Percentiles rank a stretch among this genome's conserved stretches.
These are phyloP conservation scores for Zaprionus nigranus DNA, from an alignment of 1,140 invertebrate species.

Conservation along the genomic window DNA sequence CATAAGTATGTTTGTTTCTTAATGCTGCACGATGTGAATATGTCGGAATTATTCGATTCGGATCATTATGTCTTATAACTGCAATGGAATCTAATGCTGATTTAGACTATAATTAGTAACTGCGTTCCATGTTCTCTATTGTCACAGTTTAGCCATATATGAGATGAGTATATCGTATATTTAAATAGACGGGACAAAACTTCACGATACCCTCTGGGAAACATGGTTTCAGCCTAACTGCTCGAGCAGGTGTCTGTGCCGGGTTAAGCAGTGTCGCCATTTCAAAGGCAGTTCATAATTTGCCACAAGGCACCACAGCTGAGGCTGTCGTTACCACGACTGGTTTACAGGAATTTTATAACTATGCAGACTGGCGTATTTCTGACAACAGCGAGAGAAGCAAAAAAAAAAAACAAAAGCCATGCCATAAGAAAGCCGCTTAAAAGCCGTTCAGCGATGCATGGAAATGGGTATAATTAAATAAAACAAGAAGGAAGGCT, in stretches of 20 bases:
- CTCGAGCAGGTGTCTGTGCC: neutral
- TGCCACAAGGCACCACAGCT: constrained; percentile 3
- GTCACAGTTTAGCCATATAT: too few relatives aligned
- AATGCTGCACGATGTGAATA: neutral
- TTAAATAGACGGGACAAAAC: neutral
- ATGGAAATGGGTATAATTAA: neutral
- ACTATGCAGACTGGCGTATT: constrained; percentile 3
- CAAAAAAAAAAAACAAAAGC: neutral
- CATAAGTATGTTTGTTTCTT: neutral
- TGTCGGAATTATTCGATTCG: neutral
- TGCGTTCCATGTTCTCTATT: too few relatives aligned
- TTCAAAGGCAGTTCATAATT: neutral
- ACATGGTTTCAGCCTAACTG: neutral
- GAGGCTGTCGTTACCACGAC: neutral
- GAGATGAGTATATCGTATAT: neutral
- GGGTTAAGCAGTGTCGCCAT: neutral
- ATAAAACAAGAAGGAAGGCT: neutral
- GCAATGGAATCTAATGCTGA: too few relatives aligned
- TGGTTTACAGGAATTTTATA: constrained; percentile 4
- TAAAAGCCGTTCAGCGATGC: neutral
- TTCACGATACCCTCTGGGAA: neutral
- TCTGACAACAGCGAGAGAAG: constrained; percentile 2
- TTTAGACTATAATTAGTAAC: too few relatives aligned
- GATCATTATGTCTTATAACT: neutral
- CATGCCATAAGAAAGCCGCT: neutral